Percentiles rank a stretch among this genome's conserved stretches.
Conservation (phyloP, 2,797 vertebrate species). For the Calcarius lapponicus region DNA sequence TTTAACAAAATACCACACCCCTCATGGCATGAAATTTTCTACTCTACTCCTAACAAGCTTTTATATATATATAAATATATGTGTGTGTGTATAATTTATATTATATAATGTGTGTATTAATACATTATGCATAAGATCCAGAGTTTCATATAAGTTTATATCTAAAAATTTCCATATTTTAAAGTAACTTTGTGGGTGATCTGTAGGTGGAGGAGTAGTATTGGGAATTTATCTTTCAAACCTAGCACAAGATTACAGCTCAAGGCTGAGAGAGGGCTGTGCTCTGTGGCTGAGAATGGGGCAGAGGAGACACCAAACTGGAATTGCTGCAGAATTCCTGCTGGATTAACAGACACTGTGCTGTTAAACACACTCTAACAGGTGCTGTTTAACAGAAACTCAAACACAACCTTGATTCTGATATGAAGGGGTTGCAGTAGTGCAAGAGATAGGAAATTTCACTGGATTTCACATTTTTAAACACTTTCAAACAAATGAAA, state of each 20-base stretch:
- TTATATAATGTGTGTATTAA: neutral
- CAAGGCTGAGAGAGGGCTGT: neutral
- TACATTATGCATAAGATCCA: neutral
- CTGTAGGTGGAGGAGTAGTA: neutral
- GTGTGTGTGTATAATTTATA: neutral
- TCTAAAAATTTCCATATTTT: neutral
- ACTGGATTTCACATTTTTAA: neutral
- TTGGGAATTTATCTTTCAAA: neutral
- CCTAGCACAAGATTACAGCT: neutral
- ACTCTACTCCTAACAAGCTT: neutral
- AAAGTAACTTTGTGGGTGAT: neutral
- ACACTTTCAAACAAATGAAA: neutral
- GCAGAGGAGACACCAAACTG: neutral
- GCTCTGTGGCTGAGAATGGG: neutral
- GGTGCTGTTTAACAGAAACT: neutral
- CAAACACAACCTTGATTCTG: neutral
- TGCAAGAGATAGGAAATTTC: neutral
- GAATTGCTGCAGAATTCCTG: neutral
- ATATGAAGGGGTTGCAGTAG: neutral
- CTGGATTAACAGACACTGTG: no score
- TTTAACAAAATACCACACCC: neutral
- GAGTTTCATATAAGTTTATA: neutral
- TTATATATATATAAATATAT: no score
- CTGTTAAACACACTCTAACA: no score
- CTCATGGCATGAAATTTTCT: neutral